These are phyloP conservation scores for Eristalis arbustorum DNA, from an alignment of 2,888 invertebrate genomes.

Conservation along the genomic window DNA sequence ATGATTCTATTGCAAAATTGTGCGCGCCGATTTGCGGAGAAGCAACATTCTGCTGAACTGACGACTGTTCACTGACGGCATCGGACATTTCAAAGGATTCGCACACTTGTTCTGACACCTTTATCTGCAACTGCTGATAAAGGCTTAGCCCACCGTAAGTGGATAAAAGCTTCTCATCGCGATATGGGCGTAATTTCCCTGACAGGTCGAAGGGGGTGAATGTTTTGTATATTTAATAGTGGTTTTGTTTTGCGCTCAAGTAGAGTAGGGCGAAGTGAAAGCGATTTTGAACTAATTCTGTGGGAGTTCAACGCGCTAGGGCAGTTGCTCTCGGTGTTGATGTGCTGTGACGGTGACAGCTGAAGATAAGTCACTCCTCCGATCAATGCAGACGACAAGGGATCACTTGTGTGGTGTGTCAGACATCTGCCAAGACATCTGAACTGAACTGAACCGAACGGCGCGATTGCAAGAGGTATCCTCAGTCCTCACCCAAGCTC, in stretches of 20 bases:
- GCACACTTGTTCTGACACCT: background rate
- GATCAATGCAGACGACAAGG: no score
- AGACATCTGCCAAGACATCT: no score
- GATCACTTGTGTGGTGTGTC: no score
- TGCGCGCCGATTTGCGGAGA: background rate
- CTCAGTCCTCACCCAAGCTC: no score
- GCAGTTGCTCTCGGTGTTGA: no score
- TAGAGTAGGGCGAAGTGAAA: background rate
- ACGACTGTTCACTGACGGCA: background rate
- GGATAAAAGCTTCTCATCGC: constrained; percentile 51
- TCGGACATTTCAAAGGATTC: background rate
- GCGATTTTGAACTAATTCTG: background rate
- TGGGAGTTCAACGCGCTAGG: no score
- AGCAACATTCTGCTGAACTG: background rate
- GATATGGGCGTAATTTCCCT: constrained; percentile 8
- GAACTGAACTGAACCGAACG: no score
- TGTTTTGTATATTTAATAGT: background rate
- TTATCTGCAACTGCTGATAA: constrained; percentile 40
- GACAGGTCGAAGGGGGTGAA: constrained; percentile 21
- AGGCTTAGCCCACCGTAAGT: constrained; percentile 18
- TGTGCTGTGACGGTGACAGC: no score
- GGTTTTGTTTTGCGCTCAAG: background rate
- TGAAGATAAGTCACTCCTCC: no score
- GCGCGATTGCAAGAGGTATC: no score
- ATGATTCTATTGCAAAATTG: background rate